phyloP scores from a whole-genome alignment of 2,888 invertebrate species.

The Watsonalla binaria region DNA sequence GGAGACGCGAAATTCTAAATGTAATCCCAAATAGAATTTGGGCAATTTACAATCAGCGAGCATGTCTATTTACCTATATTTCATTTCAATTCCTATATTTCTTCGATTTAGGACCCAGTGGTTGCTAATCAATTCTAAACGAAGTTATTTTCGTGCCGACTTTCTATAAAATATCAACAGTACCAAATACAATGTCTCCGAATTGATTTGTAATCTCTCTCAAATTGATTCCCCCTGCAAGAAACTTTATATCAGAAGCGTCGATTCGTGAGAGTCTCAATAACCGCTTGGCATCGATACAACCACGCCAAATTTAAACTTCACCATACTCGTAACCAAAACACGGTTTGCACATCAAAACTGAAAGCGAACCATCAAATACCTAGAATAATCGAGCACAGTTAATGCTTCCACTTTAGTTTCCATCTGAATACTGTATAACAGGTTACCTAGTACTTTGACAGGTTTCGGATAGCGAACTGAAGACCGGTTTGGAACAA shows the following conservation, averaged over 20 bases:
- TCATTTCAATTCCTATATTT: too few relatives aligned
- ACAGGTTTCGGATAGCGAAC: conserved; percentile 2
- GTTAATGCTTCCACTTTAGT: conserved; percentile 25
- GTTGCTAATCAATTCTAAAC: too few relatives aligned
- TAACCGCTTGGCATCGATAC: background rate
- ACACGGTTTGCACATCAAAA: conserved; percentile 35
- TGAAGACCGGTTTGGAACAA: conserved; percentile 4
- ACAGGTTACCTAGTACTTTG: conserved; percentile 5
- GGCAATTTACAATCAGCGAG: too few relatives aligned
- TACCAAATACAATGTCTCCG: too few relatives aligned
- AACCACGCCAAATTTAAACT: conserved; percentile 2
- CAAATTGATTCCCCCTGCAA: background rate
- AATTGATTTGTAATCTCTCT: too few relatives aligned
- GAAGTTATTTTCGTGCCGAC: too few relatives aligned
- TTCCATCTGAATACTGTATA: conserved; percentile 16
- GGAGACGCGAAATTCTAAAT: too few relatives aligned
- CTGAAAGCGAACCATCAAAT: conserved; percentile 26
- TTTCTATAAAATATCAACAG: too few relatives aligned
- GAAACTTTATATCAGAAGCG: background rate
- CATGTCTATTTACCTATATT: too few relatives aligned
- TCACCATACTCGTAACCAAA: conserved; percentile 18
- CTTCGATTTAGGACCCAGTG: too few relatives aligned
- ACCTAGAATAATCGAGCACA: conserved; percentile 17
- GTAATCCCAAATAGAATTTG: too few relatives aligned
- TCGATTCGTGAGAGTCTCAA: background rate